Percentiles rank a stretch among this genome's conserved stretches.
These are phyloP conservation scores for Neelides sp. DNA, from an alignment of 1,140 invertebrate genomes.

Conservation along the genomic window DNA sequence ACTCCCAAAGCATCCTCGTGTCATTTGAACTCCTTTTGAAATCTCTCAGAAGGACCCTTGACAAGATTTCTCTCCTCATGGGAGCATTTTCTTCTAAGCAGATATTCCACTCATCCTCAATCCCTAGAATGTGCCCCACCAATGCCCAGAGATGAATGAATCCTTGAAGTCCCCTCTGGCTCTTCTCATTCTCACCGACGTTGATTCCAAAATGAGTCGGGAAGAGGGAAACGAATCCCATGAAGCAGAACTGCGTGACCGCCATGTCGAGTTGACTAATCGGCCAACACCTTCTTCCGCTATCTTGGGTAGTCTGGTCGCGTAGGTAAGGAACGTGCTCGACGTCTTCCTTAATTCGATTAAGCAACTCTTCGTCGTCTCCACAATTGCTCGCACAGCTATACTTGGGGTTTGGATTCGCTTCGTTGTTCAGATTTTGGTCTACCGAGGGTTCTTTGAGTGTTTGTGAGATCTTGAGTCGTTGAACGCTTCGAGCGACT, in stretches of 20 bases:
- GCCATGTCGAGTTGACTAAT: constrained; percentile 66
- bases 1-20: constrained; percentile 18
- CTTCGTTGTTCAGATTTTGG: too few species aligned
- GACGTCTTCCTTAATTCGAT: too few species aligned
- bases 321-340: too few species aligned
- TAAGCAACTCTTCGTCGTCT: too few species aligned
- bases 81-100: constrained; percentile 35
- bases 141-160: constrained; percentile 41
- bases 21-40: constrained; percentile 2
- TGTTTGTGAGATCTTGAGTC: too few species aligned
- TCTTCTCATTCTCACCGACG: constrained; percentile 6
- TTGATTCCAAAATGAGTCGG: constrained; percentile 42
- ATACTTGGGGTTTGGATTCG: too few species aligned
- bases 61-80: constrained; percentile 4
- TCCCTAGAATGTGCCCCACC: constrained; percentile 39
- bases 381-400: too few species aligned
- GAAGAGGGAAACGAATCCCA: constrained; percentile 57
- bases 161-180: constrained; percentile 35
- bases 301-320: too few species aligned
- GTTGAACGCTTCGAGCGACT: constrained; percentile 4
- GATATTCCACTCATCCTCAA: constrained; percentile 44
- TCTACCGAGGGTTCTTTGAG: too few species aligned
- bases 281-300: too few species aligned
- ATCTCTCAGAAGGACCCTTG: constrained; percentile 16
- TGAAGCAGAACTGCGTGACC: constrained; percentile 72